Base-by-base conservation (phyloP, 2,113 vertebrate genomes). In the Isurus oxyrinchus region DNA sequence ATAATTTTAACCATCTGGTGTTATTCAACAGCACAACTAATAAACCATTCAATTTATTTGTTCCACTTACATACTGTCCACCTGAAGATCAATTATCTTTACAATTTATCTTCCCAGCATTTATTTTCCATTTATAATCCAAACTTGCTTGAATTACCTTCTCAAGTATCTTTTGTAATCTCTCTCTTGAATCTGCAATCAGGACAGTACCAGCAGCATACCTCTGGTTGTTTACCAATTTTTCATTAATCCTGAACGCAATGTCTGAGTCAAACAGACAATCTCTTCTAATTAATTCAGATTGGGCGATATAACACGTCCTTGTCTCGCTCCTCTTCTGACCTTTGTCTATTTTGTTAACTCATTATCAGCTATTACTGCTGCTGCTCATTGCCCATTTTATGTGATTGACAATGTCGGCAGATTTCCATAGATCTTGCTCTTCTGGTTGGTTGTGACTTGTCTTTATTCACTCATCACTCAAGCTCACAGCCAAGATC, bases 141-240 rank as follows among this genome's bases (percentile, higher is more conserved):
- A 93, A 93, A 40, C 19, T 63, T 63, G 14, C 35, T 35, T 63
- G 35, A 91, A n/a, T 93, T 93, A 63, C 31, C 59, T 69, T 95
- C 66, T 69, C 44, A 27, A 69, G 11, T 25, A 44, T 66, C 93
- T 95, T 25, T 67, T 69, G 93, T 27, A 95, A 95, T 49, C 90
- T 61, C 94, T 69, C n/a, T 69, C 40, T 94, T 63, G 66, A 49
- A 95, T 95, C 63, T 67, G 63, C 63, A 69, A 55, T 67, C 63
- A 63, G 90, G 90, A 61, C 44, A 49, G 23, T 69, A 95, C 23
- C 66, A 95, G 61, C 63, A 95, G n/a, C 61, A 27, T 27, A 69
- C 94, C 66, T 69, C n/a, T 10, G 7, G 40, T 95, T 95, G 94
- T 95, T 95, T 95, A 95, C 61, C 40, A 69, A 95, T 69, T 67